A percentile compares a stretch with the other conserved stretches of the same genome.
Conservation (phyloP, 2,888 invertebrate genomes). For the Podabrus alpinus region DNA sequence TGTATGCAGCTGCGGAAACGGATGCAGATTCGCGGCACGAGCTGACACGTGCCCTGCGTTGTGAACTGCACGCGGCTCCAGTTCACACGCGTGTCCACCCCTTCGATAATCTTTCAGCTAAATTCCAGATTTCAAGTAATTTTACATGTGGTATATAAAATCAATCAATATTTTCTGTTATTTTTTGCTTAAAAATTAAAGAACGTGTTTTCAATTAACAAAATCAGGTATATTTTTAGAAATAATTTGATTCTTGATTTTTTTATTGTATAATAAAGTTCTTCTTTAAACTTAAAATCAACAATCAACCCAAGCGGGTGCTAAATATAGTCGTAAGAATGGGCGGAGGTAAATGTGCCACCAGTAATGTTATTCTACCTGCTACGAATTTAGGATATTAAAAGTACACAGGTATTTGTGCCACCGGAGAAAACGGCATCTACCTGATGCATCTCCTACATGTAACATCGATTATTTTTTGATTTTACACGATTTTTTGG, state of each 20-base stretch:
- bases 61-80: conserved; percentile 50
- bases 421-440: no score
- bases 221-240: not conserved
- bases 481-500: no score
- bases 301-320: not conserved
- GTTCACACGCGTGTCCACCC: conserved; percentile 47
- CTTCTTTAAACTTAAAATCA: not conserved
- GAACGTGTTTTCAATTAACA: not conserved
- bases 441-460: no score
- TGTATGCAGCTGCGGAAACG: conserved; percentile 39
- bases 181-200: not conserved
- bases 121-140: conserved; percentile 25
- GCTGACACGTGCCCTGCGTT: conserved; percentile 46
- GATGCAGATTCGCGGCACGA: conserved; percentile 40
- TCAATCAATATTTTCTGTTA: not conserved
- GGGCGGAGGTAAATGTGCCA: no score
- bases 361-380: no score
- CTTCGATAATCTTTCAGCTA: conserved; percentile 33
- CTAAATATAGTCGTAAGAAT: not conserved
- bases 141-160: not conserved
- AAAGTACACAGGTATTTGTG: no score
- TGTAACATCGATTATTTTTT: no score
- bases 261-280: not conserved
- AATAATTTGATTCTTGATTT: not conserved
- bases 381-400: no score